Conservation (phyloP, 2,113 vertebrate genomes). For the Hoplias malabaricus region DNA sequence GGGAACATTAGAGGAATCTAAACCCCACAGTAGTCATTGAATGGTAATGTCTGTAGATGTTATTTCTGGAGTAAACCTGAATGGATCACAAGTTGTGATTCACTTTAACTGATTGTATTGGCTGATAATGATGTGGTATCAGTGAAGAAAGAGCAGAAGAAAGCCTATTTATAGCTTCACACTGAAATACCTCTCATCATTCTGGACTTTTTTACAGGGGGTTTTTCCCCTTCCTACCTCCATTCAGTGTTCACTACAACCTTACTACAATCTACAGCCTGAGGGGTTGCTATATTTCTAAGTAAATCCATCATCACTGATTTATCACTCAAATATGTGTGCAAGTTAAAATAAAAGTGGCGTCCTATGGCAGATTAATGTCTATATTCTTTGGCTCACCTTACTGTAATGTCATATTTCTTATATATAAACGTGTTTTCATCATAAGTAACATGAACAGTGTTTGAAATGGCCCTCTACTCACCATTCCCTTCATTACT, state of each 20-base stretch:
- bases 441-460: too few species aligned
- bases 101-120: background rate
- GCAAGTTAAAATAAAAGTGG: too few species aligned
- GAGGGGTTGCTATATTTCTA: background rate
- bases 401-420: too few species aligned
- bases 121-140: background rate
- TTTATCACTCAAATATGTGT: background rate
- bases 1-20: background rate
- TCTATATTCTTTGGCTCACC: too few species aligned
- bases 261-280: background rate
- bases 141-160: background rate
- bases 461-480: too few species aligned
- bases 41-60: background rate
- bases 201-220: background rate
- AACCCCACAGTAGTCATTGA: background rate
- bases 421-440: too few species aligned
- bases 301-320: background rate
- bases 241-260: background rate
- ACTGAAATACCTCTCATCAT: background rate
- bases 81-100: background rate
- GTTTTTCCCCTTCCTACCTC: background rate
- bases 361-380: too few species aligned
- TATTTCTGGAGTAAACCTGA: background rate
- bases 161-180: background rate
- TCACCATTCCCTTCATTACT: too few species aligned